Evolutionary conservation across 2,888 invertebrate species (phyloP).

Genomic region (Lycia hirtaria): DNA sequence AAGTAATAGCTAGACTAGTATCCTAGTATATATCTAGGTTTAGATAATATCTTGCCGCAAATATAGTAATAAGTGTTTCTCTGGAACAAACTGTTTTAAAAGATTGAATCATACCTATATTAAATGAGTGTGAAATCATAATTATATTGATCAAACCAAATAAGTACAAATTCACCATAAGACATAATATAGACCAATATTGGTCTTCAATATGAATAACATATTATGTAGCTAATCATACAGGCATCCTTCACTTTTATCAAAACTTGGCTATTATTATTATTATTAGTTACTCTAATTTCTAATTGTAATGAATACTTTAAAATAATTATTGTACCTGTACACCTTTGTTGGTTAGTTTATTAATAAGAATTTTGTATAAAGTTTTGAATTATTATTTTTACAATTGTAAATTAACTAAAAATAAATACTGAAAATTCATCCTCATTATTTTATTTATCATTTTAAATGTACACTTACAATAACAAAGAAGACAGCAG

Average conservation of each 20-base stretch:
- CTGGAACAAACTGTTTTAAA: neutral
- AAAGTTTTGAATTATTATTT: neutral
- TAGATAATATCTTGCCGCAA: neutral
- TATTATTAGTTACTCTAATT: neutral
- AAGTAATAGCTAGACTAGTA: neutral
- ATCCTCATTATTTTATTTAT: constrained; percentile 49
- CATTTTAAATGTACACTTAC: constrained; percentile 62
- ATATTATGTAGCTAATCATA: too few relatives aligned
- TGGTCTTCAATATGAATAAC: too few relatives aligned
- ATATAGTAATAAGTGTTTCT: neutral
- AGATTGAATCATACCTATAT: neutral
- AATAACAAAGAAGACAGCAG: constrained; percentile 57
- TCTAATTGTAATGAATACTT: neutral
- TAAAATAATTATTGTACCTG: neutral
- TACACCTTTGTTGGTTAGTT: neutral
- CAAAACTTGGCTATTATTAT: neutral
- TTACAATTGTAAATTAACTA: constrained; percentile 1
- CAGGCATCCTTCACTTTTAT: neutral
- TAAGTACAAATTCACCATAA: neutral
- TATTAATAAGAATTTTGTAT: neutral
- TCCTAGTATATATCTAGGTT: neutral
- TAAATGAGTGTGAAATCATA: neutral
- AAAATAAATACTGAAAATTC: constrained; percentile 14
- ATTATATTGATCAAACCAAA: too few relatives aligned
- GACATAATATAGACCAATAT: too few relatives aligned